phyloP scores from a whole-genome alignment of 2,888 invertebrate species.

The Caenorhabditis drosophilae region DNA sequence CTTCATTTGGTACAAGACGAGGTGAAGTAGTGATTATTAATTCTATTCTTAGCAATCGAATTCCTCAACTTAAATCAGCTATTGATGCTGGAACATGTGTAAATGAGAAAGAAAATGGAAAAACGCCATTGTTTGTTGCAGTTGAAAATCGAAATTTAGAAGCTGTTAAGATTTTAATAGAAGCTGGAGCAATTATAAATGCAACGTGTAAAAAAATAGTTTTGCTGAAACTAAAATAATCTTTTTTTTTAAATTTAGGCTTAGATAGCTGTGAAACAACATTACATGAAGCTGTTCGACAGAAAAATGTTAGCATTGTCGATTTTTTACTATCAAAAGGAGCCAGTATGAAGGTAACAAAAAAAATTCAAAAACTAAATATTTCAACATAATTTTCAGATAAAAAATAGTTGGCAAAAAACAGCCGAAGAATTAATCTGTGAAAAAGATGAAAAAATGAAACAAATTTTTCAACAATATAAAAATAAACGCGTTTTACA shows the following conservation, averaged over 20 bases:
- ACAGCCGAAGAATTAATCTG: conserved; percentile 17
- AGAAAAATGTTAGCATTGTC: conserved; percentile 16
- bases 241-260: conserved; percentile 14
- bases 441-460: conserved; percentile 8
- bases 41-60: conserved; percentile 25
- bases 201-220: conserved; percentile 30
- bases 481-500: conserved; percentile 17
- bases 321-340: conserved; percentile 46
- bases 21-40: conserved; percentile 34
- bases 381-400: neutral
- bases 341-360: conserved; percentile 26
- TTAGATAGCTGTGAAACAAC: conserved; percentile 29
- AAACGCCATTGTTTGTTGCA: conserved; percentile 41
- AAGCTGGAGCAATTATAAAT: conserved; percentile 46
- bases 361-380: neutral
- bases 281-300: conserved; percentile 38
- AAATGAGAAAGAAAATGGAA: conserved; percentile 35
- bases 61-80: conserved; percentile 26
- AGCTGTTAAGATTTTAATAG: conserved; percentile 34
- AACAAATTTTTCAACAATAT: conserved; percentile 15
- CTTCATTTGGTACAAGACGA: conserved; percentile 28
- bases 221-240: neutral
- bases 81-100: conserved; percentile 39
- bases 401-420: conserved; percentile 15
- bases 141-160: conserved; percentile 23